Conservation (phyloP, 1,140 invertebrate genomes). For the Conus betulinus region DNA sequence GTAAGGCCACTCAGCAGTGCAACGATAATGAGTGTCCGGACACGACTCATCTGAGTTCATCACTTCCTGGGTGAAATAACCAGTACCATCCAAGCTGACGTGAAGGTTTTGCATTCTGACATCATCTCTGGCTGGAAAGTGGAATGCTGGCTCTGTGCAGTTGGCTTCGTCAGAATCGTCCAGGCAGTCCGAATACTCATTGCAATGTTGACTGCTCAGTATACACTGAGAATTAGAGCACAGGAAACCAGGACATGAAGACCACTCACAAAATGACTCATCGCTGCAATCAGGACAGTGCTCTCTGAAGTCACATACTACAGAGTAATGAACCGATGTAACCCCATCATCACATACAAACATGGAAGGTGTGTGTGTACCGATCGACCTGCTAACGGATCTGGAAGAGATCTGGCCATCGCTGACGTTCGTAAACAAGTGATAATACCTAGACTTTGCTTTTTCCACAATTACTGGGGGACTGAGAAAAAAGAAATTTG, state of each 20-base stretch:
- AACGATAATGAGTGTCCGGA: too few relatives aligned
- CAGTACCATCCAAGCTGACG: neutral
- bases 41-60: too few relatives aligned
- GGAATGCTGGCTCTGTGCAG: neutral
- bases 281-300: neutral
- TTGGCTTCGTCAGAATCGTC: neutral
- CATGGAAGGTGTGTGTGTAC: too few relatives aligned
- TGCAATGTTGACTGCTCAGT: neutral
- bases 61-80: too few relatives aligned
- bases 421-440: neutral
- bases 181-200: neutral
- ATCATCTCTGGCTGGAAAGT: neutral
- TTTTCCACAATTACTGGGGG: neutral
- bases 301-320: neutral
- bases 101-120: neutral
- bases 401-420: neutral
- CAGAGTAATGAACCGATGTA: neutral
- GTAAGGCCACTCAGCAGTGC: too few relatives aligned
- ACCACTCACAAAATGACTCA: neutral
- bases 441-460: neutral
- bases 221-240: neutral
- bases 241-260: neutral
- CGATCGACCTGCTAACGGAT: neutral
- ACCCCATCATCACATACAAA: neutral
- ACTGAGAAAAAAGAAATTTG: neutral